phyloP scores from a whole-genome alignment of 92 coral and sea anemone genomes.

The Scolanthus callimorphus region DNA sequence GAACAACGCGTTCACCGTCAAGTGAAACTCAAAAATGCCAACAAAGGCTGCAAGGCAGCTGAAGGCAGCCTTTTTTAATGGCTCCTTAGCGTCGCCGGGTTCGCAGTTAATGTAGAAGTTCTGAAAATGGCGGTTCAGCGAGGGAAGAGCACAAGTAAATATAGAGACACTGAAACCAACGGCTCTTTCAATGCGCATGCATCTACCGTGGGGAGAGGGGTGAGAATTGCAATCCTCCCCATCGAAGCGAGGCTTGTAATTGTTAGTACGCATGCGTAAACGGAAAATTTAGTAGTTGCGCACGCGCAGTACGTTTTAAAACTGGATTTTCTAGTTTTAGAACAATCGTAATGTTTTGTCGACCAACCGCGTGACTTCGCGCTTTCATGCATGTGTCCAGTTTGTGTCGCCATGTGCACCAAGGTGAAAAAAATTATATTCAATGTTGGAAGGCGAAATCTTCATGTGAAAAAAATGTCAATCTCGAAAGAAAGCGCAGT shows the following conservation, averaged over 20 bases:
- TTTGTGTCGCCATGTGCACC: constrained; percentile 23
- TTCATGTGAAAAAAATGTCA: no score
- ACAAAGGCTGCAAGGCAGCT: not conserved
- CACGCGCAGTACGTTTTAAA: constrained; percentile 9
- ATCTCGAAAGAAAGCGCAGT: no score
- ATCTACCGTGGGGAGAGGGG: constrained; percentile 62
- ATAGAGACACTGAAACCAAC: constrained; percentile 45
- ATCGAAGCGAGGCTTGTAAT: constrained; percentile 21
- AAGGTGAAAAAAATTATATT: no score
- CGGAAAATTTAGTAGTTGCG: no score
- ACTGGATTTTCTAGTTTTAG: constrained; percentile 35
- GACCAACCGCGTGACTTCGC: constrained; percentile 29
- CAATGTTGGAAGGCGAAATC: no score
- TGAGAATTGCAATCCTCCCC: constrained; percentile 21
- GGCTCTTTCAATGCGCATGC: constrained; percentile 84
- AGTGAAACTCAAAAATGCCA: not conserved
- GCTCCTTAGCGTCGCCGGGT: constrained; percentile 24
- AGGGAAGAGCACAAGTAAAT: constrained; percentile 57
- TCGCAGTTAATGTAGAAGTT: constrained; percentile 2
- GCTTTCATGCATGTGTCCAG: no score
- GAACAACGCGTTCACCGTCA: not conserved
- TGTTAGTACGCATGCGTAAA: no score
- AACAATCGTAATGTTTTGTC: constrained; percentile 15
- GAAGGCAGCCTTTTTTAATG: not conserved
- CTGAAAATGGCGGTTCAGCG: constrained; percentile 52